Base-by-base conservation (phyloP, 2,113 vertebrate species). In the Semnornis frantzii region DNA sequence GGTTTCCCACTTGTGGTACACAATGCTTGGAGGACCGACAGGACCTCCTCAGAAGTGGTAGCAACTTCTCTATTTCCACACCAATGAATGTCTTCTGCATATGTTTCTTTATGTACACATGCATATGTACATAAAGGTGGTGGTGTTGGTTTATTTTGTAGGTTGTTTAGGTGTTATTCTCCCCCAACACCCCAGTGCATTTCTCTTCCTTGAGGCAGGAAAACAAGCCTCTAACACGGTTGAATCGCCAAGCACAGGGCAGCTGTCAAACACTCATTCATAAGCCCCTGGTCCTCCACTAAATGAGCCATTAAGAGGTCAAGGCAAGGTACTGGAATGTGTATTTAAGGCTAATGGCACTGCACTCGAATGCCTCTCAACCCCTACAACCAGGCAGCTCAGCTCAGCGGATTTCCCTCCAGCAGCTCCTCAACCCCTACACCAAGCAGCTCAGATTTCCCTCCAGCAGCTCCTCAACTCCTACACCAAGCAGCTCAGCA, bases 301-400 rank as follows among this genome's bases (percentile, higher is more conserved):
- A 83, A 94, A 57, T 42, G 80, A 93, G 82, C 65, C 72, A 92
- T 88, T 94, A 93, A 90, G 91, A 80, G 93, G 92, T 95, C 94
- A 96, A 64, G 69, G 21, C 2, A 87, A 84, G 93, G 93, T 84
- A 87, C 87, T 64, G 85, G 89, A 73, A 76, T 88, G 82, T 95
- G 87, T 95, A 48, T 89, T 93, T 95, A 95, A 95, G 87, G 90
- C 92, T 88, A 84, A 93, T 24, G 70, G 34, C 70, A 39, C 18
- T 12, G 69, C 92, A 91, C 59, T 2, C 4, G 18, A 96, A 65
- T 3, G 18, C 90, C 59, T 82, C 81, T 73, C 79, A 55, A 59
- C 42, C 57, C 65, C 44, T 24, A 52, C 50, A 46, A 52, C 50
- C 77, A 92, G 66, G 46, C 17, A 46, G 44, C 44, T 46, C 64